Conservation (phyloP, 2,113 vertebrate genomes). For the Tauraco erythrolophus region DNA sequence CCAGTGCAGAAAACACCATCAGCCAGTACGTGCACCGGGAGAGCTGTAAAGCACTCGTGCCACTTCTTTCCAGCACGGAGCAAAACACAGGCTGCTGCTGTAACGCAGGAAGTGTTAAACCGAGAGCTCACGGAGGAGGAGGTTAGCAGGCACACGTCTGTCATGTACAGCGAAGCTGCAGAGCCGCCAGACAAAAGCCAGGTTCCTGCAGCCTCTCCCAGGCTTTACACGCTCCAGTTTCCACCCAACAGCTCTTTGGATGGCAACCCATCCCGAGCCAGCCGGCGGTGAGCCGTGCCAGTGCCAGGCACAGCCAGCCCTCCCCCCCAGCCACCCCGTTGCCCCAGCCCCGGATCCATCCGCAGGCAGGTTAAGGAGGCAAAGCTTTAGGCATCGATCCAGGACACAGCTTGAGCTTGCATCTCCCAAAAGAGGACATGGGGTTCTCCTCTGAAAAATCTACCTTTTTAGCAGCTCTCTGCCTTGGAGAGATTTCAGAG, state of each 20-base stretch:
- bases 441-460: not conserved
- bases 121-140: not conserved
- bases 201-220: not conserved
- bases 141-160: not conserved
- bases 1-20: not conserved
- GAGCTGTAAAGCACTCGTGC: rapidly evolving
- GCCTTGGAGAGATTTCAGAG: not conserved
- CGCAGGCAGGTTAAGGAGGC: not conserved
- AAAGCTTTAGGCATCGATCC: not conserved
- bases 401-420: not conserved
- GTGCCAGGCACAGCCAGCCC: not conserved
- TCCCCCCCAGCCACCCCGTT: not conserved
- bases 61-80: not conserved
- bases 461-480: not conserved
- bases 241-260: not conserved
- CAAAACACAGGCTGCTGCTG: not conserved
- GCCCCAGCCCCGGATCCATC: rapidly evolving
- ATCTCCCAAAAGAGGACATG: not conserved
- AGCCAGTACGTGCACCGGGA: not conserved
- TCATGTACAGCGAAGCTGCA: not conserved
- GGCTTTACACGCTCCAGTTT: rapidly evolving
- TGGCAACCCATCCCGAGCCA: not conserved
- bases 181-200: not conserved
- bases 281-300: not conserved
- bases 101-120: not conserved